phyloP scores from a whole-genome alignment of 2,113 vertebrate genomes.

The Dryoscopus gambensis region DNA sequence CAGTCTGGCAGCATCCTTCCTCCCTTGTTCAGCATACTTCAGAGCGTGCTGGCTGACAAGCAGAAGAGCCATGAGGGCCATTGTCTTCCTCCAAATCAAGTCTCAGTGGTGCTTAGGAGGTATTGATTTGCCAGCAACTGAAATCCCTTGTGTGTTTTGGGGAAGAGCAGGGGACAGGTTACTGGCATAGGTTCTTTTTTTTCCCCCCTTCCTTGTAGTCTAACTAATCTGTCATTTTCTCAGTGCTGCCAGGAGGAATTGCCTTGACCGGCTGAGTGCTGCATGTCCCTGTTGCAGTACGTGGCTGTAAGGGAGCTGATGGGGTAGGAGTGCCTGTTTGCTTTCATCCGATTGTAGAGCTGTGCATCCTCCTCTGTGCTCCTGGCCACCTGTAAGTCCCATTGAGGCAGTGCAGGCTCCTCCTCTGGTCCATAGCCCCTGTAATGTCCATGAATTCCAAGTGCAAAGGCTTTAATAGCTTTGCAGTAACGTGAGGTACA shows the following conservation, averaged over 20 bases:
- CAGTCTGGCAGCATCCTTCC: neutral
- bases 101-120: neutral
- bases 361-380: neutral
- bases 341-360: neutral
- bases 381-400: neutral
- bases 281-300: neutral
- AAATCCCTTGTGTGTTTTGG: neutral
- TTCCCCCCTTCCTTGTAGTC: neutral
- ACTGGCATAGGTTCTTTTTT: neutral
- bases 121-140: neutral
- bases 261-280: neutral
- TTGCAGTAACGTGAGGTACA: neutral
- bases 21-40: neutral
- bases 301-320: neutral
- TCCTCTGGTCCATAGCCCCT: neutral
- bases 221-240: neutral
- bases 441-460: neutral
- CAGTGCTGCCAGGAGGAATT: neutral
- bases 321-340: neutral
- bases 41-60: neutral
- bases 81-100: neutral
- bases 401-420: neutral
- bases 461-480: constrained; percentile 30
- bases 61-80: neutral
- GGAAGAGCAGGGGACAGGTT: neutral